Evolutionary conservation across 2,113 vertebrate species (phyloP).

Genomic region (Saguinus midas): DNA sequence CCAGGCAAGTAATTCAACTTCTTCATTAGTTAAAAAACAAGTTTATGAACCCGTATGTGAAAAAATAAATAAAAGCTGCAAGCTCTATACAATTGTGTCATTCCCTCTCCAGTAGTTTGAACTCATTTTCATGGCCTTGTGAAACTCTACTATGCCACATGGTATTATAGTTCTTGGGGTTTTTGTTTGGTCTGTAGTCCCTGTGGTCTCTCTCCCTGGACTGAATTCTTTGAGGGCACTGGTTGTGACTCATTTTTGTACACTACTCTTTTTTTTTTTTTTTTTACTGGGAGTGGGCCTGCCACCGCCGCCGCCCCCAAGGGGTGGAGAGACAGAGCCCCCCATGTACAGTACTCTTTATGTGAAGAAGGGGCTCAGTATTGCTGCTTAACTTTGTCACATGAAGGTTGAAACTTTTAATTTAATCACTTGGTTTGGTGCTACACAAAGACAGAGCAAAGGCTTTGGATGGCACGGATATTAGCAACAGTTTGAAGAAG

Average conservation of each 20-base stretch:
- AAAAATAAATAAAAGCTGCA: not conserved
- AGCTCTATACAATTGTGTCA: not conserved
- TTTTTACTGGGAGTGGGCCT: too few relatives aligned
- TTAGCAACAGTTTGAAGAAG: not conserved
- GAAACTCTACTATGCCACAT: not conserved
- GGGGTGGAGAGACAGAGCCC: too few relatives aligned
- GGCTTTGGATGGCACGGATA: not conserved
- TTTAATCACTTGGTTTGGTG: not conserved
- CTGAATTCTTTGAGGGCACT: not conserved
- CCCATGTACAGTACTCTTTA: not conserved
- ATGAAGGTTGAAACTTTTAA: not conserved
- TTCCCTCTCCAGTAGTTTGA: not conserved
- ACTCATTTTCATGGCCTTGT: not conserved
- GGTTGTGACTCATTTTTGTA: not conserved
- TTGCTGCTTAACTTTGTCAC: not conserved
- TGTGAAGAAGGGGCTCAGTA: not conserved
- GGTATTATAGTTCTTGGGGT: not conserved
- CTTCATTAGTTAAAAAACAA: constrained; percentile 15
- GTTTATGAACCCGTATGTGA: not conserved
- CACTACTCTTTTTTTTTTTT: not conserved
- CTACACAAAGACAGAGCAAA: not conserved
- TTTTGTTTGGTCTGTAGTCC: not conserved
- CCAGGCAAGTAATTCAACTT: not conserved
- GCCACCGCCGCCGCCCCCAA: too few relatives aligned
- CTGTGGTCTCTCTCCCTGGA: not conserved